Evolutionary conservation across 92 coral and sea anemone genomes (phyloP).

Genomic region (Porites rus): DNA sequence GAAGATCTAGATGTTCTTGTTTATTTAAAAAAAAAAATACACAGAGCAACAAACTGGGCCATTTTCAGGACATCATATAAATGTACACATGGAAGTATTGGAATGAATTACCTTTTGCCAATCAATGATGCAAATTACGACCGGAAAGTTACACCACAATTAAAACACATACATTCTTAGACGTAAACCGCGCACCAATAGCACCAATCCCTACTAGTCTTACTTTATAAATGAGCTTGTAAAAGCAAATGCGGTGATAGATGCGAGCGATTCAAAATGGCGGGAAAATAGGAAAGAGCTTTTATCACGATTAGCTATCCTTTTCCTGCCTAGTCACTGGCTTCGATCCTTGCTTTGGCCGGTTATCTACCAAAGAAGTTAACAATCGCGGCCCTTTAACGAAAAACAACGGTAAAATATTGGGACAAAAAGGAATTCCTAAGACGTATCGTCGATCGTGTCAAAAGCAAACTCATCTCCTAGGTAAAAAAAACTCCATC

Average conservation of each 20-base stretch:
- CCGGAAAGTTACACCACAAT: too few relatives aligned
- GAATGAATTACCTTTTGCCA: too few relatives aligned
- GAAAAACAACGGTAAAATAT: background rate
- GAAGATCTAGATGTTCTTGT: too few relatives aligned
- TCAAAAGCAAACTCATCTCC: background rate
- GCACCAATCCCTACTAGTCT: too few relatives aligned
- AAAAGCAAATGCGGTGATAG: background rate
- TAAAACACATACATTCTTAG: too few relatives aligned
- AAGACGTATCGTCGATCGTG: background rate
- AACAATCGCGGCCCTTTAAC: background rate
- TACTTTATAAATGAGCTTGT: too few relatives aligned
- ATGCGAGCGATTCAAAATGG: background rate
- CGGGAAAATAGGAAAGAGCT: constrained; percentile 9
- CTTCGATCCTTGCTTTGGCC: background rate
- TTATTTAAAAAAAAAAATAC: too few relatives aligned
- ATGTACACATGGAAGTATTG: too few relatives aligned
- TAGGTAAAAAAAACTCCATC: background rate
- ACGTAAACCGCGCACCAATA: too few relatives aligned
- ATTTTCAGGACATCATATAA: too few relatives aligned
- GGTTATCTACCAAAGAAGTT: background rate
- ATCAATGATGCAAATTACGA: too few relatives aligned
- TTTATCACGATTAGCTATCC: background rate
- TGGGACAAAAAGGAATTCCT: background rate
- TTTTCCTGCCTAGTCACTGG: background rate
- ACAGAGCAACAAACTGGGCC: too few relatives aligned